Base-by-base conservation (phyloP, 2,888 invertebrate genomes). In the Luperina nickerlii region DNA sequence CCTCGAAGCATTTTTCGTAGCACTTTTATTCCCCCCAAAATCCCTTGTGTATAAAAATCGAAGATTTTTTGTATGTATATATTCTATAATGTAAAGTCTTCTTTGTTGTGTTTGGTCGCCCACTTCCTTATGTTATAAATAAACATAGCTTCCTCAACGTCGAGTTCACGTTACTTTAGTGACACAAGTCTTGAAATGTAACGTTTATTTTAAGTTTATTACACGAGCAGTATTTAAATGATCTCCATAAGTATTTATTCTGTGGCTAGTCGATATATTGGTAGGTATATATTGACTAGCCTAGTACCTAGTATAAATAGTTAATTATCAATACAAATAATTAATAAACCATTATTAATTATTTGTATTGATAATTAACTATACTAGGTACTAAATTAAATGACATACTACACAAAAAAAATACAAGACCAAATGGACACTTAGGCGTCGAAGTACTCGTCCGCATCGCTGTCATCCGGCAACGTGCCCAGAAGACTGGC, bases 51-150 rank as follows among this genome's bases (percentile, higher is more conserved):
- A 18, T 63, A 27, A 13, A 48, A 24, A 9, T 45, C 7, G 9
- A 51, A 32, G 15, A 24, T 51, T 24, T 51, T 69, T 57, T 24
- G 15, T 57, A 15, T 57, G 57, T 24, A 57, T 24, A 24, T 57
- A 57, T 57, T 57, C 57, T 11, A 11, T 70, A 54, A 48, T 68
- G 32, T 75, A 38, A 71, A 62, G n/a, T 74, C 45, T 62, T 32
- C 51, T 79, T 76, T 51, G 60, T 76, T 57, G 42, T 54, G 32
- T 57, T 72, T 73, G 54, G 74, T 60, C 45, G 15, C 51, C 32
- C 13, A 79, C 57, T 83, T 84, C 87, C 80, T 87, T 51, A n/a
- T 32, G 62, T 65, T 78, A 76, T 87, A 79, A 78, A 81, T 80
- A 80, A 13, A 68, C 65, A 67, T 48, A 51, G 71, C 45, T 81